Conservation (phyloP, 2,797 vertebrate genomes). For the Siniperca undulata region DNA sequence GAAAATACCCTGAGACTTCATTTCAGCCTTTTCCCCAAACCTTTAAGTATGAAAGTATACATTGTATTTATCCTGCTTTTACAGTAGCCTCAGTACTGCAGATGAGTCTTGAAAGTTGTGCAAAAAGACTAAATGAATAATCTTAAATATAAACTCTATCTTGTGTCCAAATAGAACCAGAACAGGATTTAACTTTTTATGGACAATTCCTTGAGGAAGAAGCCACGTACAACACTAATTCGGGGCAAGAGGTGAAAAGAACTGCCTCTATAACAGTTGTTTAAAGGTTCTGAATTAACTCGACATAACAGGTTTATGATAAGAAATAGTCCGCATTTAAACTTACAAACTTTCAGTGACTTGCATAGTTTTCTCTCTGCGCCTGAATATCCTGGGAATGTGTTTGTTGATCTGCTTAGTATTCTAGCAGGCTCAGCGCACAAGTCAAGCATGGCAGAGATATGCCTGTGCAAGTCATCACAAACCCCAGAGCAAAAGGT, state of each 20-base stretch:
- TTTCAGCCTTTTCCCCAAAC: slow-evolving; percentile 10
- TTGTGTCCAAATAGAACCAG: neutral
- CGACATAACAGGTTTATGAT: neutral
- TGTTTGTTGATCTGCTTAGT: slow-evolving; percentile 49
- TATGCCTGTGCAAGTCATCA: slow-evolving; percentile 41
- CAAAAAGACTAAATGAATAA: slow-evolving; percentile 8
- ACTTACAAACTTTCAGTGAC: slow-evolving; percentile 3
- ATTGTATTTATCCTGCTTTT: slow-evolving; percentile 31
- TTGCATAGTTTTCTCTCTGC: neutral
- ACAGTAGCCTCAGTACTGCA: neutral
- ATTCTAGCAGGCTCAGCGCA: slow-evolving; percentile 41
- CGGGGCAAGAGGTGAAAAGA: neutral
- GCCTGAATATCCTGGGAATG: slow-evolving; percentile 21
- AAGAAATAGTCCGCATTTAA: neutral
- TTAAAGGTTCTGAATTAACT: neutral
- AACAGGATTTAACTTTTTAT: neutral
- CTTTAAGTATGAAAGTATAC: slow-evolving; percentile 4
- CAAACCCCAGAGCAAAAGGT: slow-evolving; percentile 41
- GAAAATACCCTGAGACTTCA: slow-evolving; percentile 24
- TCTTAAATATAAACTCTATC: slow-evolving; percentile 10
- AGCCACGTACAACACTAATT: neutral
- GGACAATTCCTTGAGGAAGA: neutral
- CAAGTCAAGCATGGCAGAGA: slow-evolving; percentile 54
- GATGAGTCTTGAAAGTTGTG: neutral
- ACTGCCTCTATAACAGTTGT: neutral